Percentiles rank a stretch among this genome's conserved stretches.
These are phyloP conservation scores for Aradus depressus DNA, from an alignment of 2,888 invertebrate species.

Conservation along the genomic window DNA sequence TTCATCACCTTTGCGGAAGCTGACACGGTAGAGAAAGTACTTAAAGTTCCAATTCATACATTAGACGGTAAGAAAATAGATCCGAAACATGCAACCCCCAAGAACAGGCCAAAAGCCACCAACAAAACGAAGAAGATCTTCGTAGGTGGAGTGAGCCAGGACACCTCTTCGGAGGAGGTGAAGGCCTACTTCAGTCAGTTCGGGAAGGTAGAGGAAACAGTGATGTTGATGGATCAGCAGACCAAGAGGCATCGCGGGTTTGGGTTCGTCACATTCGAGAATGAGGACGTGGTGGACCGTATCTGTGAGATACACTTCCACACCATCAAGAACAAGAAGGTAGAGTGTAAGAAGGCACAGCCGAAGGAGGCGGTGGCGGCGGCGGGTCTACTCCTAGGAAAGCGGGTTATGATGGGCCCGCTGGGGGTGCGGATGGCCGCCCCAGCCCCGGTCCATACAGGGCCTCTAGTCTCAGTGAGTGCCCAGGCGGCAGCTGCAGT, in stretches of 20 bases:
- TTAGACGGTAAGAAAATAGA: constrained; percentile 89
- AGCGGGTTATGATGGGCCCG: constrained; percentile 53
- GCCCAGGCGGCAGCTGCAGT: constrained; percentile 43
- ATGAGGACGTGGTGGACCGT: constrained; percentile 80
- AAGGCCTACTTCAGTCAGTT: constrained; percentile 83
- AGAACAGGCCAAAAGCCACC: constrained; percentile 72
- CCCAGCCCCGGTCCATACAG: constrained; percentile 40
- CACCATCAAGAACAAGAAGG: constrained; percentile 83
- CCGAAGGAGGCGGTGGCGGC: constrained; percentile 78
- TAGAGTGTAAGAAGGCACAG: constrained; percentile 84
- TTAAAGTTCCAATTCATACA: constrained; percentile 81
- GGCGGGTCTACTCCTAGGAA: constrained; percentile 53
- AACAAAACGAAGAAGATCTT: constrained; percentile 87
- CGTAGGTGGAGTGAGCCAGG: constrained; percentile 84
- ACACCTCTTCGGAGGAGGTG: constrained; percentile 82
- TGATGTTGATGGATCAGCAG: constrained; percentile 90
- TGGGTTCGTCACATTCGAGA: constrained; percentile 84
- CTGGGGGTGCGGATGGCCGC: constrained; percentile 55
- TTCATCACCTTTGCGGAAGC: constrained; percentile 91
- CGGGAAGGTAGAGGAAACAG: constrained; percentile 77
- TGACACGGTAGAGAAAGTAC: constrained; percentile 78
- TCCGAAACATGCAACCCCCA: constrained; percentile 86
- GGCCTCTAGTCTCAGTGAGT: constrained; percentile 41
- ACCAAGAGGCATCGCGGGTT: constrained; percentile 84
- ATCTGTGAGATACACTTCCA: constrained; percentile 91